Evolutionary conservation across 1,140 invertebrate species (phyloP).

Genomic region (Drosophila neocordata): DNA sequence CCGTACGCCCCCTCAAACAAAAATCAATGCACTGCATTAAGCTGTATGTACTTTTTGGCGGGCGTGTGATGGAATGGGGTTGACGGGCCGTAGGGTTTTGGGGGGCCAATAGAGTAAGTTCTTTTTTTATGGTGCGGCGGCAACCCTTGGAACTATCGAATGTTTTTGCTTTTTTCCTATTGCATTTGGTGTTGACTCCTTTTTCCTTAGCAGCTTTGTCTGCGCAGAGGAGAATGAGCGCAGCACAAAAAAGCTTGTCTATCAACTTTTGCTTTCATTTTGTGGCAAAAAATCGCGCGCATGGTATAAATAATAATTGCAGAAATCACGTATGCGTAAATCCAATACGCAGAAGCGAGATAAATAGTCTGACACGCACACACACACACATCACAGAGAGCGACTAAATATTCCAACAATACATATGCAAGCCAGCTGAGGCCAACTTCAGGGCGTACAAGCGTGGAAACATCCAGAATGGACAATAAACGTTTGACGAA

Average conservation of each 20-base stretch:
- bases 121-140: conserved; percentile 2
- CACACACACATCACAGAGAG: conserved; percentile 19
- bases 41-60: conserved; percentile 22
- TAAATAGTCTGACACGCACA: conserved; percentile 27
- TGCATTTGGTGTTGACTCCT: conserved; percentile 10
- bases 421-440: conserved; percentile 31
- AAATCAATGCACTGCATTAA: conserved; percentile 16
- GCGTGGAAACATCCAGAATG: conserved; percentile 40
- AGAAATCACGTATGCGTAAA: conserved; percentile 74
- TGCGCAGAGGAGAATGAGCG: conserved; percentile 50
- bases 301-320: conserved; percentile 61
- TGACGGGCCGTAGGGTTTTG: conserved; percentile 16
- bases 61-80: conserved; percentile 2
- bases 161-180: conserved; percentile 27
- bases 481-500: conserved; percentile 63
- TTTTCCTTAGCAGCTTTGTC: conserved; percentile 31
- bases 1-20: not conserved
- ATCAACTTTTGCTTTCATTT: conserved; percentile 82
- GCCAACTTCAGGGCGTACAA: conserved; percentile 66
- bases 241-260: conserved; percentile 68
- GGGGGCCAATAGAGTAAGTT: not conserved
- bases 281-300: conserved; percentile 70
- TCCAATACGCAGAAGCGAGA: conserved; percentile 45
- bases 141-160: conserved; percentile 59
- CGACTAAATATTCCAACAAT: conserved; percentile 3